Evolutionary conservation across 2,888 invertebrate species (phyloP).

Genomic region (Leptopilina myrica): DNA sequence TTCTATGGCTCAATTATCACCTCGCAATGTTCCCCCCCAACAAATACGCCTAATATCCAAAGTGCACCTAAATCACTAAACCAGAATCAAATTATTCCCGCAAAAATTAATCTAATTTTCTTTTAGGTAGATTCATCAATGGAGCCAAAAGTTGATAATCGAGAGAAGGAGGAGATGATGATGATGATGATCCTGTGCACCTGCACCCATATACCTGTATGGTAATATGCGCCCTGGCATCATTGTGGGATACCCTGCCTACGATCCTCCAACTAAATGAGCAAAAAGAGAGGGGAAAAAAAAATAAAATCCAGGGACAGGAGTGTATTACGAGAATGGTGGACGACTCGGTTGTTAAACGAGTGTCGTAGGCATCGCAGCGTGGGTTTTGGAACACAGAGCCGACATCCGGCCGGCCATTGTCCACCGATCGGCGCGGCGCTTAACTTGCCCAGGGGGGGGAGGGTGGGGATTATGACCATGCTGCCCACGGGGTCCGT

Average conservation of each 20-base stretch:
- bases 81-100: no score
- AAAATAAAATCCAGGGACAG: constrained; percentile 49
- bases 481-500: constrained; percentile 57
- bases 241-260: constrained; percentile 1
- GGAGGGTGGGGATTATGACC: constrained; percentile 48
- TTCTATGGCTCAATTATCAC: constrained; percentile 35
- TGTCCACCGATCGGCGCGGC: constrained; percentile 69
- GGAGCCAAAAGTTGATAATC: constrained; percentile 45
- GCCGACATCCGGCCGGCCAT: constrained; percentile 69
- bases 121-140: constrained; percentile 51
- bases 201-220: constrained; percentile 60
- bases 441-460: constrained; percentile 57
- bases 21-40: background rate
- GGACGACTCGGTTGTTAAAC: constrained; percentile 54
- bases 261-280: constrained; percentile 22
- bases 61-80: no score
- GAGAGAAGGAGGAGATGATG: constrained; percentile 23
- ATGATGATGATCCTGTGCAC: constrained; percentile 45
- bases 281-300: background rate
- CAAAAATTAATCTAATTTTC: background rate
- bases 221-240: constrained; percentile 51
- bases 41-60: no score
- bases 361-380: constrained; percentile 60
- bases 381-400: constrained; percentile 71
- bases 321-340: constrained; percentile 55